phyloP scores from a whole-genome alignment of 2,888 invertebrate genomes.

The Fissipunctia ypsillon region DNA sequence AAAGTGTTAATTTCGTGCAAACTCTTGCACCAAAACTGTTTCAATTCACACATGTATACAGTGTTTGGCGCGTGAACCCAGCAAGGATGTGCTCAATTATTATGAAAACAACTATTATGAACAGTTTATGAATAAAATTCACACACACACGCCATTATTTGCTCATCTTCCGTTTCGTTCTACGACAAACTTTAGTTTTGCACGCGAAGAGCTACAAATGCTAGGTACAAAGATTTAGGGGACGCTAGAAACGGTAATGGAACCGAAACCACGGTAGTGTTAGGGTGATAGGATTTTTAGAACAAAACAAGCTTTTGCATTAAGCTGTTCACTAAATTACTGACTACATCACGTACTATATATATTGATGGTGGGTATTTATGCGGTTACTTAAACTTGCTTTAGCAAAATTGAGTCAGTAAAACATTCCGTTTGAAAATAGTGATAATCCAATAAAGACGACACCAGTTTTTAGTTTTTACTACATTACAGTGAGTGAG shows the following conservation, averaged over 20 bases:
- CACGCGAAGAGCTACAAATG: conserved; percentile 75
- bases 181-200: conserved; percentile 72
- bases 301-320: not conserved
- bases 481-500: too few species aligned
- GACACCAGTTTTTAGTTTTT: too few species aligned
- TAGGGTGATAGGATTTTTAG: not conserved
- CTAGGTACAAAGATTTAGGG: conserved; percentile 51
- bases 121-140: conserved; percentile 69
- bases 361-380: not conserved
- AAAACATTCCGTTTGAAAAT: too few species aligned
- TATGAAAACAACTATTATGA: conserved; percentile 61
- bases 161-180: conserved; percentile 74
- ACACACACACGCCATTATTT: conserved; percentile 72
- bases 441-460: too few species aligned
- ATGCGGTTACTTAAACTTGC: not conserved
- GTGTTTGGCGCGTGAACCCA: conserved; percentile 26
- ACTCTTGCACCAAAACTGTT: conserved; percentile 15
- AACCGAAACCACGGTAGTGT: not conserved
- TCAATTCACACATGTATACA: not conserved
- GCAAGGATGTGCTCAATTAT: conserved; percentile 60
- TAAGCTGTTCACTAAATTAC: not conserved
- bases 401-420: too few species aligned
- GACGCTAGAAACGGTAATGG: conserved; percentile 35
- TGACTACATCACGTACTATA: not conserved
- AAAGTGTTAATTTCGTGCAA: conserved; percentile 6